Evolutionary conservation across 2,888 invertebrate species (phyloP).

Genomic region (Amiota mariae): DNA sequence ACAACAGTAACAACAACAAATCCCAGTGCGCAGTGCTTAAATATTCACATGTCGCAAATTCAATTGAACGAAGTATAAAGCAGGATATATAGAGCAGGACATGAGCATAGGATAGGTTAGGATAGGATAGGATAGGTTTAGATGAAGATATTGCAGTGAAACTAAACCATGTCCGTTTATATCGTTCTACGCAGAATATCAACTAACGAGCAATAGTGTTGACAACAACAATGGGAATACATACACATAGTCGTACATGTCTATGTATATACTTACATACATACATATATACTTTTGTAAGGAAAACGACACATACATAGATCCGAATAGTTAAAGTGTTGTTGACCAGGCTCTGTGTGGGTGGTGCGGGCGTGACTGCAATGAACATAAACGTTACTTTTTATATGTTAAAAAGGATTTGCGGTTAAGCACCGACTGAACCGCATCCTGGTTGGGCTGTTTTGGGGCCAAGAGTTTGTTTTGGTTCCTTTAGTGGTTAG

Average conservation of each 20-base stretch:
- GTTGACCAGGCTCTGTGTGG: conserved; percentile 6
- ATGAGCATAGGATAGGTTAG: too few relatives aligned
- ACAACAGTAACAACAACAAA: conserved; percentile 24
- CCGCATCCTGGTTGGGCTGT: conserved; percentile 23
- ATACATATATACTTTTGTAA: background rate
- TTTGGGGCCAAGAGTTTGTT: background rate
- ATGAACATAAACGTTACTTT: conserved; percentile 60
- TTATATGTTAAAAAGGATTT: conserved; percentile 67
- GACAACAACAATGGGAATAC: conserved; percentile 65
- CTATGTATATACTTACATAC: conserved; percentile 22
- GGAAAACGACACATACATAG: background rate
- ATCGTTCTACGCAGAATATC: conserved; percentile 49
- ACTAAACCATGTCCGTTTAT: conserved; percentile 41
- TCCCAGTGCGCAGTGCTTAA: conserved; percentile 62
- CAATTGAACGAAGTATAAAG: conserved; percentile 51
- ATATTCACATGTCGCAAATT: conserved; percentile 67
- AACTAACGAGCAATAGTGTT: conserved; percentile 59
- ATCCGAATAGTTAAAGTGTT: conserved; percentile 7
- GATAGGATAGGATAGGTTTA: too few relatives aligned
- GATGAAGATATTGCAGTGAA: conserved; percentile 54
- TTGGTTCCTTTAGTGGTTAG: conserved; percentile 33
- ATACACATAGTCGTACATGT: conserved; percentile 17
- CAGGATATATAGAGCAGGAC: too few relatives aligned
- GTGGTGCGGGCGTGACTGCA: background rate
- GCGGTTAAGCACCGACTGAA: conserved; percentile 57